Evolutionary conservation across 2,113 vertebrate species (phyloP), one percentile per base, ranked within the genome.

Genomic region (Cynocephalus volans): DNA sequence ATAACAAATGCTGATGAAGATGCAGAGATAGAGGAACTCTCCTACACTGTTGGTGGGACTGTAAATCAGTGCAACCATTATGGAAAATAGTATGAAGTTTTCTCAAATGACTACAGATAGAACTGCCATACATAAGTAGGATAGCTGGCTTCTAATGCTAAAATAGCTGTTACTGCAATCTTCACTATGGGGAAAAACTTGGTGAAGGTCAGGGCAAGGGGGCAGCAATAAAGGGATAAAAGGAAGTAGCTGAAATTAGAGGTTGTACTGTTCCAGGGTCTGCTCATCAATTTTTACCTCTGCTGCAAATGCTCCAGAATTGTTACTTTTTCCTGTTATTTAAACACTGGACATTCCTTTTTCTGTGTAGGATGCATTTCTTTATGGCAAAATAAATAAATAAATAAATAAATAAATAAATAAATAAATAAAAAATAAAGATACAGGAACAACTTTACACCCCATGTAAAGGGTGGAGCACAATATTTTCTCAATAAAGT

Each of bases 281-380:
- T 96, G 82, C 64, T 90, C 41, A 70, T 89, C 52, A 93, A 64
- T 94, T 64, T 94, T 58, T 41, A 65, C 58, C 45, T 28, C 86
- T 64, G 50, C 87, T 69, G 24, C 31, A 52, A 79, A n/a, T 64
- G 50, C 50, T 90, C 45, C 56, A 72, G 26, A 60, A 92, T 73
- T 36, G 28, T 86, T 76, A 12, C 18, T 50, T 81, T 81, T 95
- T 96, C 82, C 86, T 75, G 73, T 89, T 91, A 79, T 69, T 88
- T 28, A 92, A 92, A 86, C 24, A 50, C 31, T 60, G 62, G 23
- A 17, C 18, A 52, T 96, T 82, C 33, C 60, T 86, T 75, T 28
- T 85, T 54, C 62, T 88, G 67, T 54, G 8, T n/a, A 69, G 60
- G 17, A 70, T 77, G 23, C 45, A 67, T 94, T 92, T 62, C 33